Conservation (phyloP, 2,113 vertebrate genomes). For the Chaetodon auriga region DNA sequence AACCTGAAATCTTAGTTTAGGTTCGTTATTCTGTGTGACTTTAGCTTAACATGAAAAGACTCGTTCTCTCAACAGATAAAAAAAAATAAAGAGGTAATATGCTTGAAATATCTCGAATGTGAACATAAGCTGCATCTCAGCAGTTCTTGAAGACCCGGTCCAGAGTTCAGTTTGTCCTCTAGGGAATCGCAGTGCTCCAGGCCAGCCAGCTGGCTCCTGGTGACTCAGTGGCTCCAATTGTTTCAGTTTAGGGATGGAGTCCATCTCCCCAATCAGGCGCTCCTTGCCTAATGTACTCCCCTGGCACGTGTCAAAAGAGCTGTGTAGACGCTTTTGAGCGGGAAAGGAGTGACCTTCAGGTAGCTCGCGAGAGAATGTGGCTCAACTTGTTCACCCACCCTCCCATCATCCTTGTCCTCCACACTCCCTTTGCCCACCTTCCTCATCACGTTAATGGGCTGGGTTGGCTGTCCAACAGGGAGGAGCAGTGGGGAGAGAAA, state of each 20-base stretch:
- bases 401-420: conserved; percentile 35
- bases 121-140: conserved; percentile 9
- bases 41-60: background rate
- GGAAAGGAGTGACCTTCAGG: conserved; percentile 72
- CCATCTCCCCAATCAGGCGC: conserved; percentile 58
- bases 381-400: conserved; percentile 25
- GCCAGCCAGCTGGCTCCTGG: conserved; percentile 62
- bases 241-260: conserved; percentile 54
- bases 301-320: conserved; percentile 53
- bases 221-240: conserved; percentile 48
- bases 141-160: conserved; percentile 31
- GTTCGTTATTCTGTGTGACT: background rate
- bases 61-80: background rate
- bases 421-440: conserved; percentile 47
- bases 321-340: conserved; percentile 64
- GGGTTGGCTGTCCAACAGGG: conserved; percentile 24
- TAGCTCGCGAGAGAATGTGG: conserved; percentile 15
- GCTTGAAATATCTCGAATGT: background rate
- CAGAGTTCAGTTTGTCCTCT: conserved; percentile 57
- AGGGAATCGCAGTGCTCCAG: conserved; percentile 33
- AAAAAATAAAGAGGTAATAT: background rate
- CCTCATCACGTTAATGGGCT: conserved; percentile 65
- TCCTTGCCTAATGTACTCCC: conserved; percentile 55
- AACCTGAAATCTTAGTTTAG: background rate
- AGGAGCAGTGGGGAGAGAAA: background rate